A percentile compares a stretch with the other conserved stretches of the same genome.
These are phyloP conservation scores for Agapornis roseicollis DNA, from an alignment of 2,113 vertebrate species.

Conservation along the genomic window DNA sequence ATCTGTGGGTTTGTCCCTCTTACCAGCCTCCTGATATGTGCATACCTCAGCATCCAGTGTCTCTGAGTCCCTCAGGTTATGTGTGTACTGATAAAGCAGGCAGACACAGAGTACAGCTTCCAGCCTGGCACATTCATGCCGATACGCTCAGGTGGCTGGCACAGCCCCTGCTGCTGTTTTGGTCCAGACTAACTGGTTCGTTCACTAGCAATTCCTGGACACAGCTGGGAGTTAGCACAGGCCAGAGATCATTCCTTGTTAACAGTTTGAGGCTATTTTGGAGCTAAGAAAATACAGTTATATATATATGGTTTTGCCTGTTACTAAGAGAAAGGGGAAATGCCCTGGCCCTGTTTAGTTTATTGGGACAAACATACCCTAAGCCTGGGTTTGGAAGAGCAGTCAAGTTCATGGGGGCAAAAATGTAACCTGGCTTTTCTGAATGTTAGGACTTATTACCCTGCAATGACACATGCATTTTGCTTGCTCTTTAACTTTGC, in stretches of 20 bases:
- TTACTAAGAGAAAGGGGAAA: neutral
- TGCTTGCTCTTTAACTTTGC: neutral
- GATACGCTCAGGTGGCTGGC: accelerated
- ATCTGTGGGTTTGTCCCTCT: neutral
- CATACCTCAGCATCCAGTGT: neutral
- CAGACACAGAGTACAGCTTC: accelerated
- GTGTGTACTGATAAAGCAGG: neutral
- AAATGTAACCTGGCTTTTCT: neutral
- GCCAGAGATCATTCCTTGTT: neutral
- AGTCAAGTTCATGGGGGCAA: neutral
- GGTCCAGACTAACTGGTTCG: neutral
- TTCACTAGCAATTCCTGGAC: neutral
- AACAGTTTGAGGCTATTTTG: neutral
- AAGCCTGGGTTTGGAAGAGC: neutral
- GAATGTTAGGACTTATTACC: neutral
- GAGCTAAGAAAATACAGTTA: neutral
- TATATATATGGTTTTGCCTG: neutral
- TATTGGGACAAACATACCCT: neutral
- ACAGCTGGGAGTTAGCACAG: neutral
- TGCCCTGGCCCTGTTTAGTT: neutral
- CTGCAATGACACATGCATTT: neutral
- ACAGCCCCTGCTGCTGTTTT: neutral
- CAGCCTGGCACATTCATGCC: neutral
- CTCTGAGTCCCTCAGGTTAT: neutral
- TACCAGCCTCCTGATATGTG: neutral